A percentile compares a stretch with the other conserved stretches of the same genome.
These are phyloP conservation scores for Tromatobia lineatoria DNA, from an alignment of 2,888 invertebrate species.

Conservation along the genomic window DNA sequence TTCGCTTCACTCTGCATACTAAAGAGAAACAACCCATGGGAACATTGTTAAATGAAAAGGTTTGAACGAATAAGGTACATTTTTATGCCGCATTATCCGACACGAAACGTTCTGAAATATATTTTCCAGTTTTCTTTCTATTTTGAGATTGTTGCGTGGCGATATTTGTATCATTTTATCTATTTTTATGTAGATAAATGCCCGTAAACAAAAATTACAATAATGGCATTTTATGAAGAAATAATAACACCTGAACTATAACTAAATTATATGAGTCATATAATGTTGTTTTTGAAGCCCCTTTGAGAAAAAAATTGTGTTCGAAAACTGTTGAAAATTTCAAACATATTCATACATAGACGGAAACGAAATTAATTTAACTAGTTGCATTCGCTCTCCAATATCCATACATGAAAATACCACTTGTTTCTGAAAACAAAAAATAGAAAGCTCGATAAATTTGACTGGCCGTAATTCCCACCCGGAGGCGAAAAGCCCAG, in stretches of 20 bases:
- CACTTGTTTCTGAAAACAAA: neutral
- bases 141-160: too few species aligned
- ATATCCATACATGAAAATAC: neutral
- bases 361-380: too few species aligned
- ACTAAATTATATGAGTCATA: too few species aligned
- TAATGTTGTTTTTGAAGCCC: too few species aligned
- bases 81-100: neutral
- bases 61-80: neutral
- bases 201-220: too few species aligned
- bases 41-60: neutral
- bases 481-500: neutral
- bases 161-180: too few species aligned
- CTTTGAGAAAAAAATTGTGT: too few species aligned
- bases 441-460: neutral
- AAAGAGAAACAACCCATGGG: neutral
- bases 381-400: neutral
- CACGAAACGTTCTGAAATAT: neutral
- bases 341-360: too few species aligned
- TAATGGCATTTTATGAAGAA: neutral
- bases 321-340: too few species aligned
- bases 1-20: neutral
- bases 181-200: too few species aligned
- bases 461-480: neutral
- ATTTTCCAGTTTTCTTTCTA: neutral
- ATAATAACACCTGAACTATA: neutral